Evolutionary conservation across 2,888 invertebrate genomes (phyloP), one percentile per base, ranked within the genome.

Genomic region (Dioctria linearis): DNA sequence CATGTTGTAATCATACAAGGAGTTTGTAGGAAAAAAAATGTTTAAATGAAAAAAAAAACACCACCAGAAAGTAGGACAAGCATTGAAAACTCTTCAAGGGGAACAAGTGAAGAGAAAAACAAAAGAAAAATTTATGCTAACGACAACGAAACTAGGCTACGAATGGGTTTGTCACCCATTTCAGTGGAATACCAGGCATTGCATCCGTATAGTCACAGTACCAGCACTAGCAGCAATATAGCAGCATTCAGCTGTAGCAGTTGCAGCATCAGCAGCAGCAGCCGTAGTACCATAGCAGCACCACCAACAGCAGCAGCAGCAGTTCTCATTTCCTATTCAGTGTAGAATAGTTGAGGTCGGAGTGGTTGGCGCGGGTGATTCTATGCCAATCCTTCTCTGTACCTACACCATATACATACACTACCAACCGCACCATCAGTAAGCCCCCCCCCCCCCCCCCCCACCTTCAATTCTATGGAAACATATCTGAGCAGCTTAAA

Each of bases 61-160:
- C 1, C 51, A 49, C 54, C 40, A 13, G 54, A 65, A 78, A 78
- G 61, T 78, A 51, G 78, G 78, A 65, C 78, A 78, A 78, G 65
- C 78, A 78, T 78, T 78, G 78, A 78, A 78, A 78, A 63, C 66
- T 66, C 63, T 73, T 73, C 73, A 73, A 73, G 73, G 73, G 73
- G 57, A 73, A 76, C 76, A 76, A 76, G 63, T 76, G 76, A 76
- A 63, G 76, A 49, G 43, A 76, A 76, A 76, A 25, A 76, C 61
- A 61, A 76, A 76, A 76, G 76, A 76, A 76, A 63, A 76, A 63
- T 49, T 76, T 76, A 76, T 76, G 76, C 76, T 76, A 63, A 76
- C 76, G 63, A 63, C 76, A 76, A 76, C 63, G 76, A 76, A 76
- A 76, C 76, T 76, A 76, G 76, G 76, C 76, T 76, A 76, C 76